Percentiles rank a stretch among this genome's conserved stretches.
These are phyloP conservation scores for Rhynchomys soricoides DNA, from an alignment of 2,113 vertebrate species.

Conservation along the genomic window DNA sequence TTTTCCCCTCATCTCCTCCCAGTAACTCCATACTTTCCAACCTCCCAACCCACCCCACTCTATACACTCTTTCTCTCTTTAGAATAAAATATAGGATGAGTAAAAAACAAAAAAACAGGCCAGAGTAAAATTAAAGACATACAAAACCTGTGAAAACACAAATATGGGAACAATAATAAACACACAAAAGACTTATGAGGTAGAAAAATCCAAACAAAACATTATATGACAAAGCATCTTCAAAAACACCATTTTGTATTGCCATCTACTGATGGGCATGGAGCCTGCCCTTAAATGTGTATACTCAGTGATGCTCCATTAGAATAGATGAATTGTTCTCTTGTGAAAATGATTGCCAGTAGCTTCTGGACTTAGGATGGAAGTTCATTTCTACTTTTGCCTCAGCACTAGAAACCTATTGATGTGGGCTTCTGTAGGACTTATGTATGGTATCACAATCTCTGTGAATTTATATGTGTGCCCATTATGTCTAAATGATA, in stretches of 20 bases:
- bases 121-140: not conserved
- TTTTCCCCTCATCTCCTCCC: not conserved
- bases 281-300: not conserved
- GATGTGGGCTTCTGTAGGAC: not conserved
- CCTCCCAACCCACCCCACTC: not conserved
- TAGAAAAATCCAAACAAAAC: not conserved
- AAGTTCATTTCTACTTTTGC: not conserved
- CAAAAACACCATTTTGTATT: not conserved
- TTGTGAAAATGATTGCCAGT: not conserved
- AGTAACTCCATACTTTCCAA: not conserved
- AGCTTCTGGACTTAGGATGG: not conserved
- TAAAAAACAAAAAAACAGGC: no score
- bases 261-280: not conserved
- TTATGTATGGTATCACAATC: not conserved
- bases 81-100: not conserved
- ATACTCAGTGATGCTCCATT: not conserved
- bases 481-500: fast-evolving
- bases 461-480: not conserved
- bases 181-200: not conserved
- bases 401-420: no score
- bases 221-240: not conserved
- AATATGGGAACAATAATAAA: not conserved
- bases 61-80: not conserved
- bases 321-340: not conserved
- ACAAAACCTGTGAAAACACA: not conserved